These are phyloP conservation scores for Panagrolaimus sp. DNA, from an alignment of 1,140 invertebrate species.

Conservation along the genomic window DNA sequence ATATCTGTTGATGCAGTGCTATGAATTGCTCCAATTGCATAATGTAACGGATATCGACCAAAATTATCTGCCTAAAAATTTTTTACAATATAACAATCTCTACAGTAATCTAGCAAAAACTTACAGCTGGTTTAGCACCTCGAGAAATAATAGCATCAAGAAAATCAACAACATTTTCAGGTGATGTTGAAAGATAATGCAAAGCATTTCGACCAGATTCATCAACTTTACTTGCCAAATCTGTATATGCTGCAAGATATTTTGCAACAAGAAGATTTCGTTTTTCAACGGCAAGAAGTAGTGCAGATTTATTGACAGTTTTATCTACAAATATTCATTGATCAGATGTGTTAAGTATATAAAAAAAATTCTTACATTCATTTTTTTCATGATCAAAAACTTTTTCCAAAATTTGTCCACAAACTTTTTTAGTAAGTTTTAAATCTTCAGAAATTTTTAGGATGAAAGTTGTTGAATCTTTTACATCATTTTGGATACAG, in stretches of 20 bases:
- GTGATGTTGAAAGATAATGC: neutral
- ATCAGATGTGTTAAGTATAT: neutral
- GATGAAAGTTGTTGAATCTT: neutral
- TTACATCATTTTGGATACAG: neutral
- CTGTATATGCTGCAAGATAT: neutral
- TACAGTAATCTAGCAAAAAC: neutral
- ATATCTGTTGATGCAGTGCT: neutral
- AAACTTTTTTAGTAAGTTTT: neutral
- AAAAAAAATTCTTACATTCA: no score
- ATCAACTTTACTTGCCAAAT: neutral
- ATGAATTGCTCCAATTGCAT: neutral
- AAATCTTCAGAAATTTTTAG: neutral
- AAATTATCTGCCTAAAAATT: neutral
- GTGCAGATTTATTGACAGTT: neutral
- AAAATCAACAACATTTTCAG: neutral
- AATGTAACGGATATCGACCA: neutral
- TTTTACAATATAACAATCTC: neutral
- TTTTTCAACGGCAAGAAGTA: constrained; percentile 4
- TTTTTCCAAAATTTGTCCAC: neutral
- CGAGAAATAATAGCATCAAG: neutral
- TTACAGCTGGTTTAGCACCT: neutral
- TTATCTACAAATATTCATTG: neutral
- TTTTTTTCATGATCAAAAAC: neutral
- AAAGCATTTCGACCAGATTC: neutral
- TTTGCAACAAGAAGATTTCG: neutral